Evolutionary conservation across 2,888 invertebrate species (phyloP), one percentile per base, ranked within the genome.

Genomic region (Ischnura elegans): DNA sequence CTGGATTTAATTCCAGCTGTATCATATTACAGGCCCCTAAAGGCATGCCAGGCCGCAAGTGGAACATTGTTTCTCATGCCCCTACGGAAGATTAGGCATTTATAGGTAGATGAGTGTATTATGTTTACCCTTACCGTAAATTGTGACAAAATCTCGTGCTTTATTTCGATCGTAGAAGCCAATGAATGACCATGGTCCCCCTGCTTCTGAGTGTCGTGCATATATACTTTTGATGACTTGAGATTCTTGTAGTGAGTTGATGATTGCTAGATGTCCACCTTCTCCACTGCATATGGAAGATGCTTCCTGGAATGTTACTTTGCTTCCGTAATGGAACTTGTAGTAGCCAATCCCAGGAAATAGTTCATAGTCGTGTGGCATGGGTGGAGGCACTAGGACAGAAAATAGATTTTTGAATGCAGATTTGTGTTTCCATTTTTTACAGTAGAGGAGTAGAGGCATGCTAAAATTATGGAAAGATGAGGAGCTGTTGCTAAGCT

Each of bases 341-440:
- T 86, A 86, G 42, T 86, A 86, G 46, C 86, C 86, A 5, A 86
- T 13, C n/a, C 86, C 86, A 86, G 43, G 86, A 46, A 86, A 86
- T n/a, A 86, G 45, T 6, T 86, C 86, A 86, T 86, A 86, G 45
- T 86, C 86, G 3, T 86, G 6, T 45, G 86, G 86, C n/a, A 25
- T 86, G 4, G 45, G 86, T 25, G 86, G 86, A 19, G 43, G 86
- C 10, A 45, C 86, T 86, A 45, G 5, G 61, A 16, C 1, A 43
- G 46, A 43, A n/a, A 86, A 45, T 45, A n/a, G n/a, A n/a, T n/a
- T n/a, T n/a, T n/a, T n/a, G n/a, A n/a, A n/a, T n/a, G n/a, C n/a
- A n/a, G n/a, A n/a, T n/a, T n/a, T n/a, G n/a, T n/a, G n/a, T n/a
- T n/a, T n/a, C n/a, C n/a, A n/a, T n/a, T n/a, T n/a, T n/a, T n/a